phyloP scores from a whole-genome alignment of 1,140 invertebrate genomes.

The Harlomillsia oculata region DNA sequence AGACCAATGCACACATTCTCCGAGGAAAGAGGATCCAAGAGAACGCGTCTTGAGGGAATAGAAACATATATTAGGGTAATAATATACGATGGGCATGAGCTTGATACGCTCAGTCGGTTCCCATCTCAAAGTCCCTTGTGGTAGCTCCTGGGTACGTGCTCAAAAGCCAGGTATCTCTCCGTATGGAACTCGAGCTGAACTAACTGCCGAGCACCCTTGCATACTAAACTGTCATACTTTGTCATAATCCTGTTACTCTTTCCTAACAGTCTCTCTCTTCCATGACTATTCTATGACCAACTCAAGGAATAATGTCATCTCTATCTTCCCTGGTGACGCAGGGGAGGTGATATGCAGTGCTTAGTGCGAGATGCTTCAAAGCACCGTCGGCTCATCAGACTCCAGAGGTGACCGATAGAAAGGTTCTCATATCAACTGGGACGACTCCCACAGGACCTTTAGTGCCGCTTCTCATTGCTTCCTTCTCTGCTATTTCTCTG shows the following conservation, averaged over 20 bases:
- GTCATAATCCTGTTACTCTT: slow-evolving; percentile 12
- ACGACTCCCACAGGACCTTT: slow-evolving; percentile 9
- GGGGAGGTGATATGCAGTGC: background rate
- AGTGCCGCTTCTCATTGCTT: too few relatives aligned
- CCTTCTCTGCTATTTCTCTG: too few relatives aligned
- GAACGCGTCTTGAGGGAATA: slow-evolving; percentile 19
- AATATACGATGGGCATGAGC: slow-evolving; percentile 13
- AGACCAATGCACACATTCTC: too few relatives aligned
- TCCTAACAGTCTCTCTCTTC: background rate
- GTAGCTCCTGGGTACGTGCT: slow-evolving; percentile 9
- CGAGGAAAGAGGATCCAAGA: too few relatives aligned
- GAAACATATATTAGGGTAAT: slow-evolving; percentile 24
- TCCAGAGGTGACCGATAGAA: slow-evolving; percentile 10
- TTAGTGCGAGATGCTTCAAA: too few relatives aligned
- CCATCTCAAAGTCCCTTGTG: slow-evolving; percentile 9
- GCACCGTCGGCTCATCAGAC: too few relatives aligned
- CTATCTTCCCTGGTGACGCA: too few relatives aligned
- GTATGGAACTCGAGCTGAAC: slow-evolving; percentile 11
- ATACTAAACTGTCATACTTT: slow-evolving; percentile 14
- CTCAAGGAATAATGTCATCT: background rate
- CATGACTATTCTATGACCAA: background rate
- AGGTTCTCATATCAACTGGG: slow-evolving; percentile 1
- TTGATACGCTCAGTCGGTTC: slow-evolving; percentile 6
- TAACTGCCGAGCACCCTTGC: slow-evolving; percentile 11
- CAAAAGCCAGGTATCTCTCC: slow-evolving; percentile 10